These are phyloP conservation scores for Actinernus sp. DNA, from an alignment of 92 coral and sea anemone genomes.

Conservation along the genomic window DNA sequence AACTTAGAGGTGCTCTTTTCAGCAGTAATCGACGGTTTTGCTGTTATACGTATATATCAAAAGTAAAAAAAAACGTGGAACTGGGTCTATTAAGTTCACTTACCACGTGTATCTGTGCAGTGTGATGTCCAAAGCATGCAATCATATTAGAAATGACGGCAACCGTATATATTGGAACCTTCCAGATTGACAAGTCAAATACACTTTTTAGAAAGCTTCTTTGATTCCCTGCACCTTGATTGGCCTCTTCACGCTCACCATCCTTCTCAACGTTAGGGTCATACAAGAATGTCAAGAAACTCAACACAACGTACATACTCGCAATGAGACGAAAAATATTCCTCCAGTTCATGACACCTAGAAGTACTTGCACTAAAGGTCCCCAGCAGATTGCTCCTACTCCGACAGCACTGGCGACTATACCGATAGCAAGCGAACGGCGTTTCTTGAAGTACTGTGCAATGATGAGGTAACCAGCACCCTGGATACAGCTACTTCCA, in stretches of 20 bases:
- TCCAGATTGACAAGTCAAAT: constrained; percentile 32
- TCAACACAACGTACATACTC: constrained; percentile 8
- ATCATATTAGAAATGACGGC: constrained; percentile 28
- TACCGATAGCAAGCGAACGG: constrained; percentile 24
- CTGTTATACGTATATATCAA: too few relatives aligned
- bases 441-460: constrained; percentile 21
- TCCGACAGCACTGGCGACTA: constrained; percentile 22
- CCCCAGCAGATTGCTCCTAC: constrained; percentile 39
- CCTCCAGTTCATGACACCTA: constrained; percentile 14
- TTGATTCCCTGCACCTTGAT: neutral
- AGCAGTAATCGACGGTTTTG: too few relatives aligned
- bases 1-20: too few relatives aligned
- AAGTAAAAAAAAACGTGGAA: too few relatives aligned
- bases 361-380: constrained; percentile 8
- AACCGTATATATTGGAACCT: constrained; percentile 15
- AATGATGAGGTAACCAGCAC: constrained; percentile 25
- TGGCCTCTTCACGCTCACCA: neutral
- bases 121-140: constrained; percentile 29
- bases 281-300: constrained; percentile 12
- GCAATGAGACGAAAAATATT: constrained; percentile 25
- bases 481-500: constrained; percentile 38
- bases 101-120: constrained; percentile 16
- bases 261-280: constrained; percentile 15
- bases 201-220: neutral
- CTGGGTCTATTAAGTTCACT: too few relatives aligned